Base-by-base conservation (phyloP, 2,797 vertebrate species). In the Anabas testudineus region DNA sequence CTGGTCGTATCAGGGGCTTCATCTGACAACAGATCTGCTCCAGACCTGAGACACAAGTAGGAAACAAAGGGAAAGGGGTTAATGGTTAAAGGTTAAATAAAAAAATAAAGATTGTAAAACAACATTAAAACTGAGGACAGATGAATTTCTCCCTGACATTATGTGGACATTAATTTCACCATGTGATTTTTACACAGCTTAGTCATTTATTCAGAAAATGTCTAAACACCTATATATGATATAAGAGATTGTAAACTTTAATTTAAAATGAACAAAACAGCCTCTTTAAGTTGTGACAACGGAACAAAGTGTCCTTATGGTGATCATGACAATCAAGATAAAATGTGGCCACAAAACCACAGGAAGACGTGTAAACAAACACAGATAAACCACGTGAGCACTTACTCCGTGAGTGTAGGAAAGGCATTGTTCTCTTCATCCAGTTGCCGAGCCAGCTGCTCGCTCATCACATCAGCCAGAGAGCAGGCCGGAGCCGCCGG, bases 381-480 rank as follows among this genome's bases (percentile, higher is more conserved):
- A 26, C 18, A 13, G 9, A 5, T 14, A 4, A n/a, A 2, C n/a
- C 19, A 3, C 21, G 21, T 26, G 19, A 22, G 4, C 21, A 95
- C 96, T 93, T 90, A 99, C 97, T 74, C 81, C 0, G 89, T 28
- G 43, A 88, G 89, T 18, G 92, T 51, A 10, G 93, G 92, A 83
- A 95, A 94, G 69, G 63, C 36, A 12, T 78, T 72, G 71, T 88
- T 90, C 87, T 98, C 96, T 57, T 98, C 97, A 32, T 97, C 92
- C 83, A 98, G 81, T 81, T 99, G 96, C 82, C 91, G 94, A 6
- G 97, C 97, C 89, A 99, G 89, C 79, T 99, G 92, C 74, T 99
- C 97, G 28, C 98, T 98, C 98, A 99, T 99, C 37, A 99, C 97
- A 12, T 99, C 98, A 41, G 95, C 74, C 83, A 99, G 91, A 7